phyloP scores from a whole-genome alignment of 2,888 invertebrate genomes.

The Nasonia oneida region DNA sequence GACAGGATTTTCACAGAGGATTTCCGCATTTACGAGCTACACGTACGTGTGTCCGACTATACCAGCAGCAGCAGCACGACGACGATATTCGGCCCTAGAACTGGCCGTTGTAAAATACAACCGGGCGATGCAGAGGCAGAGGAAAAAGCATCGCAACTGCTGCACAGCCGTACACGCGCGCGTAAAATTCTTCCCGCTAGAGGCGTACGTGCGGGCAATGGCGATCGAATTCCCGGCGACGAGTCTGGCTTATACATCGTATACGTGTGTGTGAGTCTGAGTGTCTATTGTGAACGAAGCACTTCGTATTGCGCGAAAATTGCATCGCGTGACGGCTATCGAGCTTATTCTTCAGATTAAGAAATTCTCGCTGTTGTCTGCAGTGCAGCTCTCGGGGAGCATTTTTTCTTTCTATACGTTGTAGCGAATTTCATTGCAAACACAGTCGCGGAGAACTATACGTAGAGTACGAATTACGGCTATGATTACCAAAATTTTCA shows the following conservation, averaged over 20 bases:
- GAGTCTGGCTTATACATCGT: neutral
- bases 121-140: neutral
- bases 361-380: neutral
- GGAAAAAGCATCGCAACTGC: neutral
- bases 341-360: neutral
- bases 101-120: constrained; percentile 28
- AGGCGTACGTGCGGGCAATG: constrained; percentile 22
- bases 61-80: neutral
- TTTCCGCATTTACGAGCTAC: constrained; percentile 18
- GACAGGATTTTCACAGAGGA: constrained; percentile 7
- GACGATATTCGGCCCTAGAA: neutral
- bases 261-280: neutral
- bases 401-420: neutral
- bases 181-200: constrained; percentile 6
- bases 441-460: neutral
- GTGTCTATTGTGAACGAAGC: neutral
- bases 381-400: neutral
- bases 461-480: neutral
- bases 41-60: neutral
- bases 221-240: constrained; percentile 20
- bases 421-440: neutral
- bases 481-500: neutral
- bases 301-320: neutral
- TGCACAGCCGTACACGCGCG: constrained; percentile 7
- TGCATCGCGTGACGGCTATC: neutral